A percentile compares a stretch with the other conserved stretches of the same genome.
Evolutionary conservation across 2,888 invertebrate species (phyloP).

Genomic region (Tholera decimalis): DNA sequence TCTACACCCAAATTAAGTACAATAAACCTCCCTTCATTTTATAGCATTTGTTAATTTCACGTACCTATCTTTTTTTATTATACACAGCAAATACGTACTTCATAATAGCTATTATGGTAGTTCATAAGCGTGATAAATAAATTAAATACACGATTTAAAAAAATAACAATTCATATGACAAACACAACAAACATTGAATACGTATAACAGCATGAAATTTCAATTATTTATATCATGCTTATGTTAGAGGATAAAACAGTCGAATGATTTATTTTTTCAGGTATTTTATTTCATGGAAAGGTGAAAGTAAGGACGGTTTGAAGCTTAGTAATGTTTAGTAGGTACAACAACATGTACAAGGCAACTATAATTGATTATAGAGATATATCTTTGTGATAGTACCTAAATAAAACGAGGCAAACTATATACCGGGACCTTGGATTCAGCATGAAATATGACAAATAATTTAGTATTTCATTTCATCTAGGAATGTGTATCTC

Average conservation of each 20-base stretch:
- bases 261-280: constrained; percentile 31
- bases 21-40: not conserved
- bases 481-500: not conserved
- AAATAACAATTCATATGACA: not conserved
- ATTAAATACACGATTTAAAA: not conserved
- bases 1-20: not conserved
- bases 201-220: constrained; percentile 7
- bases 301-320: constrained; percentile 31
- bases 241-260: constrained; percentile 22
- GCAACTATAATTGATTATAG: constrained; percentile 34
- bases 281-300: constrained; percentile 28
- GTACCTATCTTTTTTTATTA: not conserved
- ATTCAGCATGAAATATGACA: constrained; percentile 13
- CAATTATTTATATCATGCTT: constrained; percentile 4
- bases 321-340: not conserved
- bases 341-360: constrained; percentile 3
- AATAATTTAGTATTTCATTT: not conserved
- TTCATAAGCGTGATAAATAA: not conserved
- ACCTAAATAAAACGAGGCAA: constrained; percentile 25
- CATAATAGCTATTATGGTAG: not conserved
- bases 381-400: constrained; percentile 4
- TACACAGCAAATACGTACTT: not conserved
- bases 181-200: not conserved
- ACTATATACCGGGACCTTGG: not conserved
- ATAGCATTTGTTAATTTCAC: not conserved